Evolutionary conservation across 2,113 vertebrate species (phyloP), one percentile per base, ranked within the genome.

Genomic region (Oncorhynchus tshawytscha): DNA sequence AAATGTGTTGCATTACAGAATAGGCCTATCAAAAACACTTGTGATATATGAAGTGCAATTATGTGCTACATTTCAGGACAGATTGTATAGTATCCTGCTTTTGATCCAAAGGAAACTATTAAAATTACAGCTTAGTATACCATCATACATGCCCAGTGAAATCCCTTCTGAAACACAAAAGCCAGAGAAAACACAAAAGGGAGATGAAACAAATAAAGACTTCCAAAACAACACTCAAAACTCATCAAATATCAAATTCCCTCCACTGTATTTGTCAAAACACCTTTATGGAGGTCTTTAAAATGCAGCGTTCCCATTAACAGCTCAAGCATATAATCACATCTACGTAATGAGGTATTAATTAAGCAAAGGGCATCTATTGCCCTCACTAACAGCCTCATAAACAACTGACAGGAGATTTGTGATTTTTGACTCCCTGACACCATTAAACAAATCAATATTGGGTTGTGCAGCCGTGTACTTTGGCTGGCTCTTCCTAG

Each of bases 361-460:
- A 99, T 99, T 97, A 98, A 96, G 95, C 95, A 71, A 95, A 94
- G 96, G 96, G 95, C 96, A 96, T 96, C 95, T 95, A 96, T 96
- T 96, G 96, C 95, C 95, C 91, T 90, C 88, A 96, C 97, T 97
- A 92, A 98, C 96, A 95, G 96, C 95, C 96, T 97, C 96, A 97
- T 98, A 99, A 99, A 98, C 97, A 98, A 99, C 95, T 95, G 96
- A 96, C 96, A 96, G 95, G 96, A 99, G 97, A 98, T 99, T 98
- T 98, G 95, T 95, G 96, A 97, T 96, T 99, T 98, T 97, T 99
- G 96, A 45, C 39, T 45, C 39, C 39, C 39, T 45, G 39, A 99
- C 97, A 98, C 96, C 95, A 97, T 99, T 99, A 98, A 99, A 97
- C 95, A 96, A 97, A 98, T 98, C 96, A 98, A 98, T 99, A 98